Evolutionary conservation across 2,113 vertebrate genomes (phyloP).

Genomic region (Hystrix cristata): DNA sequence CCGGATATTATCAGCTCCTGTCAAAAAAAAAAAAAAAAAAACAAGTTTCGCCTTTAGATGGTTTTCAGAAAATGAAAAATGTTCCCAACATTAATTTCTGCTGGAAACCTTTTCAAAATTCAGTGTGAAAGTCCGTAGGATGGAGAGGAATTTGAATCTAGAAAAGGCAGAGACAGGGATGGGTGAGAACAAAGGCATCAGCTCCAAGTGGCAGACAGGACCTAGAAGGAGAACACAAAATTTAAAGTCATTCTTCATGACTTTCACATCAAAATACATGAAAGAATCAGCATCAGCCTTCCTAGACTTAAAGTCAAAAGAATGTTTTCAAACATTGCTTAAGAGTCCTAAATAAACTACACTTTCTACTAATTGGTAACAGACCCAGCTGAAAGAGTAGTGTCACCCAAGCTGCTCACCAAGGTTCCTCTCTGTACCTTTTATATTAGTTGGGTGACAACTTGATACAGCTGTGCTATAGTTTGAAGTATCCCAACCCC

Average conservation of each 20-base stretch:
- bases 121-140: neutral
- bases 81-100: neutral
- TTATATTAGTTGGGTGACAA: neutral
- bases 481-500: neutral
- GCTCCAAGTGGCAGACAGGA: neutral
- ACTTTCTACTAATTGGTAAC: neutral
- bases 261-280: neutral
- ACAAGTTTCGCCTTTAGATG: conserved; percentile 63
- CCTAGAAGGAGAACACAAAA: neutral
- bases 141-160: neutral
- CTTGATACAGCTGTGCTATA: neutral
- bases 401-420: neutral
- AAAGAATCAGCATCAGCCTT: neutral
- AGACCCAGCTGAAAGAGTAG: neutral
- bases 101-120: conserved; percentile 50
- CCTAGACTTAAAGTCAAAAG: neutral
- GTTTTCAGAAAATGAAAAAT: conserved; percentile 7
- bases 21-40: conserved; percentile 72
- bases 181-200: neutral
- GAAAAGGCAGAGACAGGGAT: neutral
- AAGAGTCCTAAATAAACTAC: neutral
- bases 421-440: neutral
- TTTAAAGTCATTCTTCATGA: neutral
- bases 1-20: conserved; percentile 98
- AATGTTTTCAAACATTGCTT: neutral